A percentile compares a stretch with the other conserved stretches of the same genome.
phyloP scores from a whole-genome alignment of 2,797 vertebrate species.

The Streptopelia turtur region DNA sequence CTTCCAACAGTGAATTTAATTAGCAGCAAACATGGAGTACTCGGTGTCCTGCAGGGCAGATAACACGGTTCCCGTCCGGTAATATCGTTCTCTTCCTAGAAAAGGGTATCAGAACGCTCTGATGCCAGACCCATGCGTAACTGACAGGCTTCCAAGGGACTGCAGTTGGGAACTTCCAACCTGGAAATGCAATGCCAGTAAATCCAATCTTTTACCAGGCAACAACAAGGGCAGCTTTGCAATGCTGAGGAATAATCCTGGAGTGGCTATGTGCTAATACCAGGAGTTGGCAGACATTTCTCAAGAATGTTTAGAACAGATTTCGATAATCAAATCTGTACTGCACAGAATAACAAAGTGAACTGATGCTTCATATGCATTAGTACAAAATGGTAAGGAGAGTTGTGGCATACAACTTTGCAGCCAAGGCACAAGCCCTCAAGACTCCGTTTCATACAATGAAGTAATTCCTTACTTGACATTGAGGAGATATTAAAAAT shows the following conservation, averaged over 20 bases:
- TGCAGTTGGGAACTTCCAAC: background rate
- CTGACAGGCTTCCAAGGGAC: background rate
- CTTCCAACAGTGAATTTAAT: conserved; percentile 78
- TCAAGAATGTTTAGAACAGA: background rate
- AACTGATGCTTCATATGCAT: background rate
- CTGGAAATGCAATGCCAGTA: background rate
- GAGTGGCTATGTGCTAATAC: background rate
- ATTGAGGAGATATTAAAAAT: background rate
- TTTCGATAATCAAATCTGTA: background rate
- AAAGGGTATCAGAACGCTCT: conserved; percentile 37
- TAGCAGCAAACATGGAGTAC: conserved; percentile 61
- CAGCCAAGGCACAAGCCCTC: no score
- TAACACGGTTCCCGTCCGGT: conserved; percentile 36
- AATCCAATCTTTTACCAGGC: background rate
- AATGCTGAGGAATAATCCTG: conserved; percentile 28
- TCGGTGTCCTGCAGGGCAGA: conserved; percentile 47
- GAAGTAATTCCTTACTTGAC: background rate
- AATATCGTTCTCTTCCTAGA: background rate
- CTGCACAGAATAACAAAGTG: background rate
- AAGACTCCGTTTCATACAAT: background rate
- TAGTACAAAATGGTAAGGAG: background rate
- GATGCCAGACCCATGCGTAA: background rate
- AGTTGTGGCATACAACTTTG: background rate
- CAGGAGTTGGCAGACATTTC: background rate
- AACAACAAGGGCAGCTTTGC: background rate